A percentile compares a stretch with the other conserved stretches of the same genome.
Conservation (phyloP, 2,113 vertebrate species). For the Alouatta palliata region DNA sequence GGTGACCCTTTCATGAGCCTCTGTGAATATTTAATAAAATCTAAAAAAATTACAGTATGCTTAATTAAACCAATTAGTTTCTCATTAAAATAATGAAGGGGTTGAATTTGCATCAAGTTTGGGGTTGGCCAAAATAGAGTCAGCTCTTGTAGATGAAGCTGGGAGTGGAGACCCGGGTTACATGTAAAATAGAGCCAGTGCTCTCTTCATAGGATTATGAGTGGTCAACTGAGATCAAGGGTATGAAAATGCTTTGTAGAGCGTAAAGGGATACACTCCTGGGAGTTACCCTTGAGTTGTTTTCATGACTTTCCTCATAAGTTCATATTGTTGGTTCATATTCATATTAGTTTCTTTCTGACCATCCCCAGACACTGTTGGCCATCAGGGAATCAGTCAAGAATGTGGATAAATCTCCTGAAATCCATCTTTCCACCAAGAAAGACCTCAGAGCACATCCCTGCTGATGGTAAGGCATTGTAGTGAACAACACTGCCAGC, state of each 20-base stretch:
- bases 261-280: background rate
- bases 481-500: background rate
- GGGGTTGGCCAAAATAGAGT: background rate
- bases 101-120: background rate
- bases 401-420: background rate
- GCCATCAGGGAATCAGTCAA: background rate
- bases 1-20: background rate
- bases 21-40: background rate
- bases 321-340: background rate
- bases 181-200: background rate
- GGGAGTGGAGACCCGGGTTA: background rate
- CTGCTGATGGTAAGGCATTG: background rate
- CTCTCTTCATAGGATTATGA: background rate
- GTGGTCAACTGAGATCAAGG: background rate
- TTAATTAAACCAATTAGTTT: conserved; percentile 5
- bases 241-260: background rate
- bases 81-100: background rate
- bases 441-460: background rate
- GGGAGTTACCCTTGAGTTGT: background rate
- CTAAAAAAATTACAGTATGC: background rate
- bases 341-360: background rate
- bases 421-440: background rate
- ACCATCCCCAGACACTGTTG: background rate
- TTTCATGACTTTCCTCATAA: background rate
- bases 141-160: background rate